Evolutionary conservation across 2,888 invertebrate genomes (phyloP), one percentile per base, ranked within the genome.

Genomic region (Heterodera filipjevi): DNA sequence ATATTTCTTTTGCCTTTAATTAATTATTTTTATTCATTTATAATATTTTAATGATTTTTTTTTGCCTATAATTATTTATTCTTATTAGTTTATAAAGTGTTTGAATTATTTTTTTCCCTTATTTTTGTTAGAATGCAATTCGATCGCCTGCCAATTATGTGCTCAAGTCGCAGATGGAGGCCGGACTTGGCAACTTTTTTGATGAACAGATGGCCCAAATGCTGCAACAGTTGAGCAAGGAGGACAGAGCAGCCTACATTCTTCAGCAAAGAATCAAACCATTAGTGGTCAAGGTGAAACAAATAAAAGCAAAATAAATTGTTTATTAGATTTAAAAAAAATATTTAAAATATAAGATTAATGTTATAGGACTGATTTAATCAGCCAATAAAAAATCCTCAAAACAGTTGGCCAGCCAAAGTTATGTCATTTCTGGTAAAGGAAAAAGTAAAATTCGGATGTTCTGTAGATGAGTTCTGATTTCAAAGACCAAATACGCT

Each of bases 81-180:
- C n/a, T n/a, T n/a, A n/a, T n/a, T 5, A 53, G 16, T 53, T 53
- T 3, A 53, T 22, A 53, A 53, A 19, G 19, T 53, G 6, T 53
- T 53, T 22, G 19, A 22, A 22, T 22, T 0, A 53, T 53, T 16
- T 53, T 12, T 53, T 53, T 22, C 19, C 5, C 22, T 22, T 0
- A 53, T 53, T 5, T 59, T 59, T 59, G n/a, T n/a, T 10, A 59
- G 68, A 66, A 59, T 3, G 75, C 75, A 16, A 75, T 75, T 39
- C 16, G 78, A 59, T 74, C 93, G 83, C 95, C 96, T 0, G 92
- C 94, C 78, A 92, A 92, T 90, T 97, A 92, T 91, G 97, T 98
- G 1, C 90, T 98, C 82, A 98, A 98, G 90, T 97, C 98, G 0
- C 96, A 98, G 90, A 92, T 97, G 70, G 98, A 98, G 90, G 98